These are phyloP conservation scores for Drosophila vallismaia DNA, from an alignment of 2,888 invertebrate species.

Conservation along the genomic window DNA sequence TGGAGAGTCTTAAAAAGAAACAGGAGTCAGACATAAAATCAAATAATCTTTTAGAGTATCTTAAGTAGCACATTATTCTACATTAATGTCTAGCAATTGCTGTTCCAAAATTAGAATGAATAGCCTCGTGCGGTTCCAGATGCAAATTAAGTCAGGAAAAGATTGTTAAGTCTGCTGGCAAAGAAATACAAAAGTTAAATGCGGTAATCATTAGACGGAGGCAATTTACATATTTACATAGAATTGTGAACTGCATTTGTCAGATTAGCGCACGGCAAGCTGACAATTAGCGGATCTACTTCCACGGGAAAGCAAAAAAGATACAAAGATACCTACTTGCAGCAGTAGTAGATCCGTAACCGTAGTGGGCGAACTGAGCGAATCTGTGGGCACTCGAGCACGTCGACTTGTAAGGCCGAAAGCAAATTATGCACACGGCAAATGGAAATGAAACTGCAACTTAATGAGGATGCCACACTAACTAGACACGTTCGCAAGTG, in stretches of 20 bases:
- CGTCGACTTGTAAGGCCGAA: slow-evolving; percentile 52
- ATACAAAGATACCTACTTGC: background rate
- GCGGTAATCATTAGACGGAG: slow-evolving; percentile 46
- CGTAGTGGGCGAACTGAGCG: slow-evolving; percentile 43
- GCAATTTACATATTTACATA: slow-evolving; percentile 60
- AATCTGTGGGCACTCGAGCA: slow-evolving; percentile 64
- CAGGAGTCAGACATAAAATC: background rate
- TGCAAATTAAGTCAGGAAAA: slow-evolving; percentile 39
- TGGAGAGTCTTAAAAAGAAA: slow-evolving; percentile 29
- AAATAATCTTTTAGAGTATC: background rate
- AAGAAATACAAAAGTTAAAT: slow-evolving; percentile 4
- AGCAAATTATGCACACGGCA: slow-evolving; percentile 68
- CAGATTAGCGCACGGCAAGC: slow-evolving; percentile 63
- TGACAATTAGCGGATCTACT: slow-evolving; percentile 76
- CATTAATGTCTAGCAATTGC: slow-evolving; percentile 29
- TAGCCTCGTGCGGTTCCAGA: slow-evolving; percentile 15
- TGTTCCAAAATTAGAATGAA: slow-evolving; percentile 33
- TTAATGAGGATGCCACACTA: slow-evolving; percentile 80
- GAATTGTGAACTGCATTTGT: slow-evolving; percentile 59
- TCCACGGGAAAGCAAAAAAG: slow-evolving; percentile 39
- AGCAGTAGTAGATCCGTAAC: slow-evolving; percentile 22
- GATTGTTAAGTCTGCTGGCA: slow-evolving; percentile 4
- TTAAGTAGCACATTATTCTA: background rate
- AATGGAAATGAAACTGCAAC: slow-evolving; percentile 35
- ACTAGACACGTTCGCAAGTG: slow-evolving; percentile 69